Percentiles rank a stretch among this genome's conserved stretches.
Conservation (phyloP, 2,797 vertebrate genomes). For the Australoheros facetus region DNA sequence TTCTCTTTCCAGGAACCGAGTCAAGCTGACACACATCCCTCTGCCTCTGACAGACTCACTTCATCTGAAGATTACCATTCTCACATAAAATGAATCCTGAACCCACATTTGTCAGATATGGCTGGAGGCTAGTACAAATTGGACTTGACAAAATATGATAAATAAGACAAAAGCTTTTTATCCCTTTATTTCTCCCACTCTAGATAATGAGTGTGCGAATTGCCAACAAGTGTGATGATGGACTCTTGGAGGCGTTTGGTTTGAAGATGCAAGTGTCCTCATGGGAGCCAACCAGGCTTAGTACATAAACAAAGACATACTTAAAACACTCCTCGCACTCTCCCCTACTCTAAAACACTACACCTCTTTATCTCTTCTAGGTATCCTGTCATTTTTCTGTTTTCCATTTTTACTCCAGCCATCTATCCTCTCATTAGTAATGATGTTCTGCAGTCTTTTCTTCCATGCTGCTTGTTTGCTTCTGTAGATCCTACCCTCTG, state of each 20-base stretch:
- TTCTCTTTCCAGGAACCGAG: constrained; percentile 45
- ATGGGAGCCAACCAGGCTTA: constrained; percentile 55
- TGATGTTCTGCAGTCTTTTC: constrained; percentile 48
- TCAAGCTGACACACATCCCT: constrained; percentile 65
- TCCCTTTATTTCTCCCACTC: constrained; percentile 66
- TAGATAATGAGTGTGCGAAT: constrained; percentile 70
- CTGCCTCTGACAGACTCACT: constrained; percentile 62
- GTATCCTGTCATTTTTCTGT: constrained; percentile 29
- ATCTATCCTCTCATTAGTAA: constrained; percentile 58
- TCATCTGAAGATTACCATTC: constrained; percentile 73
- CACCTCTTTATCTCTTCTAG: constrained; percentile 31
- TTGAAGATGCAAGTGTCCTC: constrained; percentile 73
- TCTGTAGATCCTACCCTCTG: constrained; percentile 34
- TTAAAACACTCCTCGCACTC: constrained; percentile 65
- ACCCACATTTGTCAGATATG: constrained; percentile 55
- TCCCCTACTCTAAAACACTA: constrained; percentile 19
- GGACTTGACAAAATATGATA: constrained; percentile 76
- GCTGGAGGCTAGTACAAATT: constrained; percentile 74
- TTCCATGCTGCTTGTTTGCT: constrained; percentile 56
- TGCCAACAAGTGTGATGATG: constrained; percentile 61
- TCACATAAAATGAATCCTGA: constrained; percentile 60
- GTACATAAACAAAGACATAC: constrained; percentile 69
- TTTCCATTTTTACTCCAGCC: constrained; percentile 22
- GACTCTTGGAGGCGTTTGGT: constrained; percentile 60
- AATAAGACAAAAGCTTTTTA: constrained; percentile 64